Evolutionary conservation across 2,888 invertebrate species (phyloP).

Genomic region (Aleiodes alternator): DNA sequence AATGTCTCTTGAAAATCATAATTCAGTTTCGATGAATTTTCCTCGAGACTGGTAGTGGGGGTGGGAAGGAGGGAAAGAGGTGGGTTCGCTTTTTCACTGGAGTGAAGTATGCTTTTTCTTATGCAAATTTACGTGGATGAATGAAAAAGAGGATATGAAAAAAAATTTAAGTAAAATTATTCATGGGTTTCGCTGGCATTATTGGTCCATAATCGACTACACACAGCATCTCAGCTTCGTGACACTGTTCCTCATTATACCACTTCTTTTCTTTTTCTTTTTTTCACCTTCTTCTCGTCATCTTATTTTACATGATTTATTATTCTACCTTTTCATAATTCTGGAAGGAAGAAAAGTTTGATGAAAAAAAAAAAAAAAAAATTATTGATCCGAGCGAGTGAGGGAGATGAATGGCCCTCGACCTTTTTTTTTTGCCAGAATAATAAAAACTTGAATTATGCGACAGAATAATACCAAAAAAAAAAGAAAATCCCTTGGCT

Average conservation of each 20-base stretch:
- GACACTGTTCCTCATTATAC: slow-evolving; percentile 19
- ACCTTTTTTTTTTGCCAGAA: slow-evolving; percentile 10
- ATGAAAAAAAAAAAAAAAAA: background rate
- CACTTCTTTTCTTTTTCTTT: background rate
- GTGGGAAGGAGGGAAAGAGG: background rate
- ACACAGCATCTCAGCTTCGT: slow-evolving; percentile 5
- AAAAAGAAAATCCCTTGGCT: background rate
- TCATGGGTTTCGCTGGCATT: slow-evolving; percentile 12
- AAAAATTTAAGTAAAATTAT: background rate
- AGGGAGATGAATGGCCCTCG: no score
- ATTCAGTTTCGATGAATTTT: background rate
- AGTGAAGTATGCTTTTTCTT: background rate
- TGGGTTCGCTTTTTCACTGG: background rate
- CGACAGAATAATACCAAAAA: background rate
- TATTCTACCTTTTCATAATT: slow-evolving; percentile 11
- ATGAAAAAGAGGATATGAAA: background rate
- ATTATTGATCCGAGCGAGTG: background rate
- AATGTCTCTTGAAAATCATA: background rate
- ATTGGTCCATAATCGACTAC: slow-evolving; percentile 18
- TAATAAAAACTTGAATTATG: slow-evolving; percentile 28
- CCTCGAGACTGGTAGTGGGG: background rate
- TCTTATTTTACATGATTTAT: slow-evolving; percentile 4
- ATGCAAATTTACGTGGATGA: slow-evolving; percentile 3
- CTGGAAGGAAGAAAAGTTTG: slow-evolving; percentile 4
- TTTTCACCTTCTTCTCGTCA: background rate